phyloP scores from a whole-genome alignment of 1,140 invertebrate species.

The Meteorus sp. region DNA sequence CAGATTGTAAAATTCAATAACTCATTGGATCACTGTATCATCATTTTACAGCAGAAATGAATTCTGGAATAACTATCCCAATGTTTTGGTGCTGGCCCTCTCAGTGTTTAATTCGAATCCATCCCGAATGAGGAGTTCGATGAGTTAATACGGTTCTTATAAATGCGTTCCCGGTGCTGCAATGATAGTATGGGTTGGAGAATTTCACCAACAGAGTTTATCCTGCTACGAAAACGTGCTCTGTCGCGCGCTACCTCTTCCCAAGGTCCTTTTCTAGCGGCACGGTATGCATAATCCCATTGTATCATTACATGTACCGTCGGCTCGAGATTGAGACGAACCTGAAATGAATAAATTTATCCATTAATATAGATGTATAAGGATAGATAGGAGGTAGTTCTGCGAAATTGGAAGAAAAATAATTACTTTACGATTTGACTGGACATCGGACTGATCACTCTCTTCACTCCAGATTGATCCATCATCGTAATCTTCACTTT shows the following conservation, averaged over 20 bases:
- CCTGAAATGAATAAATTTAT: conserved; percentile 58
- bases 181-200: conserved; percentile 58
- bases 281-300: conserved; percentile 68
- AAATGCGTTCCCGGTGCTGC: conserved; percentile 61
- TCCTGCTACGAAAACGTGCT: conserved; percentile 61
- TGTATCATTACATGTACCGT: conserved; percentile 63
- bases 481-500: conserved; percentile 24
- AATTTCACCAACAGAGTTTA: conserved; percentile 50
- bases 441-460: conserved; percentile 26
- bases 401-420: background rate
- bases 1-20: too few species aligned
- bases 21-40: too few species aligned
- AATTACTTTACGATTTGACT: background rate
- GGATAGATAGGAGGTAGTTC: background rate
- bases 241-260: conserved; percentile 65
- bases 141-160: conserved; percentile 56
- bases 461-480: conserved; percentile 25
- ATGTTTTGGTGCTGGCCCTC: too few species aligned
- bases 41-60: too few species aligned
- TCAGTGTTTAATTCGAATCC: background rate
- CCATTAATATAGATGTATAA: background rate
- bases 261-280: conserved; percentile 67
- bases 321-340: conserved; percentile 61
- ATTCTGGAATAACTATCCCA: too few species aligned
- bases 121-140: background rate